Percentiles rank a stretch among this genome's conserved stretches.
phyloP scores from a whole-genome alignment of 2,797 vertebrate genomes.

The Enteromius thamalakanensis region DNA sequence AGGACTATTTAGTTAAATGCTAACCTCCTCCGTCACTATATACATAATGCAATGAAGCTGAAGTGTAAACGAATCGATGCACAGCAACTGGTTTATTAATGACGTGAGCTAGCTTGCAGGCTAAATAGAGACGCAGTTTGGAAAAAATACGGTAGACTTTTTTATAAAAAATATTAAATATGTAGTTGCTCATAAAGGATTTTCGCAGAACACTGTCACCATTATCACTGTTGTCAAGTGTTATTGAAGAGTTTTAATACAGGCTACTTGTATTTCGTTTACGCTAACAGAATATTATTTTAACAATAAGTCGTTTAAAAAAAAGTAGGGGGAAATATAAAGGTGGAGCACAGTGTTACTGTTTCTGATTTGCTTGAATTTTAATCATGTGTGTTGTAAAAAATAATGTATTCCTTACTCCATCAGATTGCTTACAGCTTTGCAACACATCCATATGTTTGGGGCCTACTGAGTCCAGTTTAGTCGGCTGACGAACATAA shows the following conservation, averaged over 20 bases:
- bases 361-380: background rate
- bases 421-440: background rate
- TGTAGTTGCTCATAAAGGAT: background rate
- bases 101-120: slow-evolving; percentile 12
- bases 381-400: background rate
- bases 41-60: background rate
- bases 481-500: background rate
- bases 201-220: background rate
- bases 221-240: background rate
- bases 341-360: background rate
- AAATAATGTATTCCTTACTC: background rate
- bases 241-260: background rate
- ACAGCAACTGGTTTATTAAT: background rate
- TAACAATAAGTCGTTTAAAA: background rate
- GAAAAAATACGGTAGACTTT: no score
- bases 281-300: background rate
- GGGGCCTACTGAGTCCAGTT: slow-evolving; percentile 24
- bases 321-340: background rate
- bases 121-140: background rate
- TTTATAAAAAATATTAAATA: background rate
- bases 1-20: background rate
- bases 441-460: background rate
- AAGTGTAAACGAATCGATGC: slow-evolving; percentile 16
- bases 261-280: background rate
- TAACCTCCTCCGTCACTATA: slow-evolving; percentile 76